These are phyloP conservation scores for Dasypus novemcinctus DNA, from an alignment of 2,113 vertebrate species.

Conservation along the genomic window DNA sequence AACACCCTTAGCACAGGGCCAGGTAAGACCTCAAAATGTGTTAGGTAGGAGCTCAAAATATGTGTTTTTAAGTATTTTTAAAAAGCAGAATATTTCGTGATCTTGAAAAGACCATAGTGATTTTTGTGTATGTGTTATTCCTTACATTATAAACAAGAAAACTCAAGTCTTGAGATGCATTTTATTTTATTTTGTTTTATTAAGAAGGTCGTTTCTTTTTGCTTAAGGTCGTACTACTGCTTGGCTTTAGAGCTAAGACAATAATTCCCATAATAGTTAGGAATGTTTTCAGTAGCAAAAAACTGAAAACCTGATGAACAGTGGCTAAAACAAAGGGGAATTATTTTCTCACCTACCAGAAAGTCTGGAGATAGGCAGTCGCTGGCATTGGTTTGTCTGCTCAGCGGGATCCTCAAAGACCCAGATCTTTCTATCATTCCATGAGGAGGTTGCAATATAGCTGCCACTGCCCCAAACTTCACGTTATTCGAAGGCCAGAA, in stretches of 20 bases:
- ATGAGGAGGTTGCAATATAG: neutral
- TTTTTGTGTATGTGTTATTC: neutral
- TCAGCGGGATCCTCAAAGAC: neutral
- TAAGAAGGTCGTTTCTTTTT: neutral
- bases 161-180: neutral
- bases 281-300: neutral
- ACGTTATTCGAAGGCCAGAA: neutral
- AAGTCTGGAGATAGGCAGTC: neutral
- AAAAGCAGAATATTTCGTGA: neutral
- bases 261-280: neutral
- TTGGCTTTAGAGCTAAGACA: neutral
- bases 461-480: neutral
- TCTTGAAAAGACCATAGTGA: neutral
- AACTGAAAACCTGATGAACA: neutral
- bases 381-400: neutral
- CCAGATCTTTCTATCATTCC: neutral
- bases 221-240: neutral
- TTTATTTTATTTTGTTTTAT: neutral
- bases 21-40: neutral
- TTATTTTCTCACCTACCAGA: neutral
- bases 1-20: neutral
- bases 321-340: neutral
- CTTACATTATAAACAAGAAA: slow-evolving; percentile 19
- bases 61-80: neutral
- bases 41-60: neutral